A percentile compares a stretch with the other conserved stretches of the same genome.
Evolutionary conservation across 2,113 vertebrate species (phyloP).

Genomic region (Petromus typicus): DNA sequence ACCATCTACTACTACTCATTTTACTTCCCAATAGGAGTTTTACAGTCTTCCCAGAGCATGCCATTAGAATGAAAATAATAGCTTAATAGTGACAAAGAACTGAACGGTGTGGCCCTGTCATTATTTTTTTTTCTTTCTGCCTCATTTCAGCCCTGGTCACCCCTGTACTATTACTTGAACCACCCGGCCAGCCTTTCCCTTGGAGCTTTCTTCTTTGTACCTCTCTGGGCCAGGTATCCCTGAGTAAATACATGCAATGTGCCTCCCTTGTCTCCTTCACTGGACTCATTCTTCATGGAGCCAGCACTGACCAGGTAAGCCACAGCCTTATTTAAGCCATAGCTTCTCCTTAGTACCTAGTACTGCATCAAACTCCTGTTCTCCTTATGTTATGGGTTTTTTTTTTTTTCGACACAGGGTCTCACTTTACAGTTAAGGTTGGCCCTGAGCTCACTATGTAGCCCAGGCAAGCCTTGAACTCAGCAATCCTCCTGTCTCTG

Average conservation of each 20-base stretch:
- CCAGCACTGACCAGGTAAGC: background rate
- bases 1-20: constrained; percentile 21
- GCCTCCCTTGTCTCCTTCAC: background rate
- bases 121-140: background rate
- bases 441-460: no score
- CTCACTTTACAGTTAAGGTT: no score
- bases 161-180: background rate
- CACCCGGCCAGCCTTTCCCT: background rate
- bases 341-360: background rate
- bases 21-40: background rate
- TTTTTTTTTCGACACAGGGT: no score
- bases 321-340: no score
- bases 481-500: no score
- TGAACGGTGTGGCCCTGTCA: background rate
- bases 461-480: no score
- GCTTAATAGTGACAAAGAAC: background rate
- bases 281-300: background rate
- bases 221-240: background rate
- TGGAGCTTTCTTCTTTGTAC: background rate
- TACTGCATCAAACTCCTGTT: background rate
- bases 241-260: background rate
- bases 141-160: background rate
- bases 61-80: constrained; percentile 16
- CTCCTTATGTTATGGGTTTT: no score
- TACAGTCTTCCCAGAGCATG: background rate